These are phyloP conservation scores for Chondrilla cf. caribensis DNA, from an alignment of 37 sponge, comb jelly and placozoan species.

Conservation along the genomic window DNA sequence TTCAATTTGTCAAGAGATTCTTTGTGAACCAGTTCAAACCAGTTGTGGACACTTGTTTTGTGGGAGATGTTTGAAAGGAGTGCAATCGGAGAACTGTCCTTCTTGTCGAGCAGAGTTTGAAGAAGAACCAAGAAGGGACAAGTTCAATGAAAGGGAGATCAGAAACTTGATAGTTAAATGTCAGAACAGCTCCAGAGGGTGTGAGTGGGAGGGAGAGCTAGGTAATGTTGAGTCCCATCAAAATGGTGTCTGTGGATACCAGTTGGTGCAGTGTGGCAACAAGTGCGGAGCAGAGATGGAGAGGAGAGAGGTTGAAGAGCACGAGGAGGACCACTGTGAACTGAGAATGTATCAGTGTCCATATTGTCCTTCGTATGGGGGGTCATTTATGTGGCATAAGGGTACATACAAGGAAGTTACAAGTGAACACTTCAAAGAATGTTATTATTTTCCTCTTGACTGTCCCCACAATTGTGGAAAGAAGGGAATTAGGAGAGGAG, in stretches of 20 bases:
- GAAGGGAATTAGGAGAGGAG: not conserved
- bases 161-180: not conserved
- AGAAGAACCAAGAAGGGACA: not conserved
- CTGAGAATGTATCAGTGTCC: not conserved
- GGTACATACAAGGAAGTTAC: not conserved
- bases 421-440: not conserved
- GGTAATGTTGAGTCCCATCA: not conserved
- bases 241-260: too few relatives aligned
- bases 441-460: not conserved
- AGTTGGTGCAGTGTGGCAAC: too few relatives aligned
- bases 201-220: not conserved
- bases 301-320: not conserved
- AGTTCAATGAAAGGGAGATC: not conserved
- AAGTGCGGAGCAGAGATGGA: too few relatives aligned
- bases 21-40: too few relatives aligned
- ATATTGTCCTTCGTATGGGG: too few relatives aligned
- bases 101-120: not conserved
- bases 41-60: too few relatives aligned
- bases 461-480: not conserved
- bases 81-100: too few relatives aligned
- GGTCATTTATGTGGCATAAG: too few relatives aligned
- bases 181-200: not conserved
- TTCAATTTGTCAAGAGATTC: too few relatives aligned
- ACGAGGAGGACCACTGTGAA: not conserved
- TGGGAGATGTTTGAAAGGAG: too few relatives aligned